phyloP scores from a whole-genome alignment of 2,797 vertebrate genomes.

The Molossus alvarezi region DNA sequence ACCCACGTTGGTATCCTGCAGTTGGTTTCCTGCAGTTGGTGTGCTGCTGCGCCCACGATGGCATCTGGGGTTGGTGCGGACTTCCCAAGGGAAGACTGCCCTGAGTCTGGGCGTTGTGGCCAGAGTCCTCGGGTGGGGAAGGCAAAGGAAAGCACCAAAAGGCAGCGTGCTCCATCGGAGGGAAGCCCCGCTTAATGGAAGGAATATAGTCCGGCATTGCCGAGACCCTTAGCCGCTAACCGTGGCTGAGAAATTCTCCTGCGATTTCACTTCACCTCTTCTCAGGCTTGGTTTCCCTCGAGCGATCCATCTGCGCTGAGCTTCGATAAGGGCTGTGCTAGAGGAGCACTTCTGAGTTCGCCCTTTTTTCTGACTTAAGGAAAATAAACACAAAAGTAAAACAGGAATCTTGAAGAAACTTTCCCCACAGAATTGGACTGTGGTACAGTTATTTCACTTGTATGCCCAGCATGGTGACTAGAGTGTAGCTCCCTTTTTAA shows the following conservation, averaged over 20 bases:
- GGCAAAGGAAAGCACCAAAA: neutral
- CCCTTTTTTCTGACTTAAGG: constrained; percentile 2
- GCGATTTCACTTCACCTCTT: neutral
- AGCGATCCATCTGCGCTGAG: neutral
- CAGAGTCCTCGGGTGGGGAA: neutral
- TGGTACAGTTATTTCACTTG: neutral
- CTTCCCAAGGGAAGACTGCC: neutral
- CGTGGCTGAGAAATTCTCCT: rapidly evolving
- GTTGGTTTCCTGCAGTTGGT: constrained; percentile 76
- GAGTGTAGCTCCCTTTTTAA: neutral
- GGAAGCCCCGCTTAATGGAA: neutral
- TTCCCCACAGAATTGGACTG: neutral
- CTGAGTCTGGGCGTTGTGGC: neutral
- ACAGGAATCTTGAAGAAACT: neutral
- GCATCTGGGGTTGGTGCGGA: neutral
- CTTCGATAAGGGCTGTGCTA: neutral
- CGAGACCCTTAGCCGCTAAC: neutral
- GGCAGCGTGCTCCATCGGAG: neutral
- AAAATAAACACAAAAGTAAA: neutral
- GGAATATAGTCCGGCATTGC: neutral
- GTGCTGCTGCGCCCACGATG: constrained; percentile 60
- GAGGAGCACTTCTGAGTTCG: neutral
- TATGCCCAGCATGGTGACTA: neutral
- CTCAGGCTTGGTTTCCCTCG: neutral
- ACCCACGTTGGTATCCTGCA: neutral